Base-by-base conservation (phyloP, 1,140 invertebrate species). In the Brachionus sp. region DNA sequence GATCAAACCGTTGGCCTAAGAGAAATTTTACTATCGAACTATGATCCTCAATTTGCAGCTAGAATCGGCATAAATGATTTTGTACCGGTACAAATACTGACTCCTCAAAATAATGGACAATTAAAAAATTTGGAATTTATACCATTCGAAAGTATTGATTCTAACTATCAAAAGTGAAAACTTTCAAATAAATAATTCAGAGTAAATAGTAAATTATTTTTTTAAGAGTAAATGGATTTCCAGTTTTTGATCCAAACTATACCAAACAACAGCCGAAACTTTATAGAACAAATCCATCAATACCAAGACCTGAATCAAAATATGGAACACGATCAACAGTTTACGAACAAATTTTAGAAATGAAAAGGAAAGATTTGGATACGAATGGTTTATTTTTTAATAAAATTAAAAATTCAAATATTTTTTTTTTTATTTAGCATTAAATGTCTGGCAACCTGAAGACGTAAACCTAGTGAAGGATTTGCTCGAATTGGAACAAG, bases 261-360 rank as follows among this genome's bases (percentile, higher is more conserved):
- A 80, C 35, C 16, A 80, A 80, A 37, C 50, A 33, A 35, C 35
- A 23, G 37, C 5, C 33, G 4, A 80, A 80, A 44, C 29, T 80
- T 19, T 80, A 80, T 80, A 50, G 77, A 80, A 80, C 50, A 39
- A 80, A 80, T 37, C 77, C 77, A 13, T 80, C 77, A 1, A 80
- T 80, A 62, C 77, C 77, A n/a, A 23, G 77, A 23, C 77, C 77
- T 10, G 77, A 80, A 19, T 80, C 77, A 12, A 57, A 66, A 39
- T 80, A 80, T 42, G 77, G 77, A 57, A 29, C 50, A 13, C 35
- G 50, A 62, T 35, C 77, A 23, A 16, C 29, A 7, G 77, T 80
- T n/a, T 80, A 80, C 42, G 62, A 80, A n/a, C 50, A 66, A 57
- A 80, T 80, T 39, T 23, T 80, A 62, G 37, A 66, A 29, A 10